Percentiles rank a stretch among this genome's conserved stretches.
These are phyloP conservation scores for Carcinoscorpius rotundicauda DNA, from an alignment of 1,140 invertebrate genomes.

Conservation along the genomic window DNA sequence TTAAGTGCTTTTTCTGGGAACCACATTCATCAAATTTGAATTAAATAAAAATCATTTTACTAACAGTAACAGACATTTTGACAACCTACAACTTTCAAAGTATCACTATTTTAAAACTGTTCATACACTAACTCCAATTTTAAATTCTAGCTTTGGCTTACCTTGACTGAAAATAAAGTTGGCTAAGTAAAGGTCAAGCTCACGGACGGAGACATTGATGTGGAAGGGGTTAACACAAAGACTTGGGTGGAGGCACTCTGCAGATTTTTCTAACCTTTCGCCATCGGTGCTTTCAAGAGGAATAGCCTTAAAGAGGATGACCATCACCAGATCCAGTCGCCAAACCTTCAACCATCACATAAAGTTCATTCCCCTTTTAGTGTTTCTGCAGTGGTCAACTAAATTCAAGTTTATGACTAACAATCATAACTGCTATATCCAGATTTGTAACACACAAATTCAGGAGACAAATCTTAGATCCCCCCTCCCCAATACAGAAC, in stretches of 20 bases:
- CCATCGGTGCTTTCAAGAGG: slow-evolving; percentile 98
- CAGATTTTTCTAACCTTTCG: slow-evolving; percentile 92
- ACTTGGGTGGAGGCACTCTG: slow-evolving; percentile 88
- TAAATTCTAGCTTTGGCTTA: slow-evolving; percentile 30
- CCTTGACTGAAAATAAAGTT: slow-evolving; percentile 99
- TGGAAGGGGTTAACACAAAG: slow-evolving; percentile 99
- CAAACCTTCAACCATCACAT: slow-evolving; percentile 55
- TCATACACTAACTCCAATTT: background rate
- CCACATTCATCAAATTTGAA: no score
- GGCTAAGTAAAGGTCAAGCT: slow-evolving; percentile 95
- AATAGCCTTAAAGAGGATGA: slow-evolving; percentile 98
- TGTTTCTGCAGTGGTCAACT: no score
- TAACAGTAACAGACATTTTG: no score
- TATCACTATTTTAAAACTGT: background rate
- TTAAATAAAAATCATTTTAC: no score
- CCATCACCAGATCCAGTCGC: slow-evolving; percentile 98
- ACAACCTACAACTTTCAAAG: no score
- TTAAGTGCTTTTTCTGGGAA: no score
- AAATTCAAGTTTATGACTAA: no score
- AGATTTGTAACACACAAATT: no score
- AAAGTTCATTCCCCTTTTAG: no score
- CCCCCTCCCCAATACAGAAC: no score
- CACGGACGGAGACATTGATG: slow-evolving; percentile 97
- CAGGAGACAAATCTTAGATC: no score
- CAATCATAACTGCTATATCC: no score